Evolutionary conservation across 1,140 invertebrate species (phyloP), one percentile per base, ranked within the genome.

Genomic region (Dryas iulia): DNA sequence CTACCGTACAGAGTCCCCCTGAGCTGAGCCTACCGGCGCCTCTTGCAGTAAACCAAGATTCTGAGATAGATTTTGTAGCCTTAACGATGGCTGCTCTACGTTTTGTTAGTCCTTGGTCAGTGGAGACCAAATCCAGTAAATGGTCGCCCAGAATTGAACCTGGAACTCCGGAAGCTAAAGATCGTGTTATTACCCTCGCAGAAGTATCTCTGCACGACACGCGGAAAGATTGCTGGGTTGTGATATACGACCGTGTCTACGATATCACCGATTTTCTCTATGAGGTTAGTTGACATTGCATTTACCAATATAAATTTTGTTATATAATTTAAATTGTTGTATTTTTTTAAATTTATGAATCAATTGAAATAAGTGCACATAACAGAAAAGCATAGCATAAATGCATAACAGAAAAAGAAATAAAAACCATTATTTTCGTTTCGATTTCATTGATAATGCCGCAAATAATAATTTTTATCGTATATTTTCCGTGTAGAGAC

Each of bases 201-300:
- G 94, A 96, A 86, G 94, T 96, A 0, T 91, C 94, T 0, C 92
- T 92, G 72, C 95, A 96, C 69, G 95, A 96, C 76, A 93, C 92
- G 0, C 74, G 79, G 3, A 83, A 92, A 3, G 94, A 95, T 78
- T 96, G 95, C 76, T 96, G 95, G 95, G 84, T 96, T 23, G 93
- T 96, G 2, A 94, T 97, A 57, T 95, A 95, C 81, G 95, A 96
- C 86, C 93, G 95, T 28, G 95, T 97, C 5, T 96, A 96, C 81
- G 94, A 96, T 69, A 94, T 96, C 24, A 96, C 96, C 0, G 92
- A 93, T 3, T 96, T 96, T 74, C 76, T 96, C n/a, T 89, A 94
- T 67, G 93, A 94, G 95, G 94, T 94, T 54, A 67, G n/a, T 54
- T 56, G 14, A 28, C 4, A 33, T 39, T 14, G 14, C n/a, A 28